Evolutionary conservation across 2,888 invertebrate species (phyloP).

Genomic region (Amphimallon solstitiale): DNA sequence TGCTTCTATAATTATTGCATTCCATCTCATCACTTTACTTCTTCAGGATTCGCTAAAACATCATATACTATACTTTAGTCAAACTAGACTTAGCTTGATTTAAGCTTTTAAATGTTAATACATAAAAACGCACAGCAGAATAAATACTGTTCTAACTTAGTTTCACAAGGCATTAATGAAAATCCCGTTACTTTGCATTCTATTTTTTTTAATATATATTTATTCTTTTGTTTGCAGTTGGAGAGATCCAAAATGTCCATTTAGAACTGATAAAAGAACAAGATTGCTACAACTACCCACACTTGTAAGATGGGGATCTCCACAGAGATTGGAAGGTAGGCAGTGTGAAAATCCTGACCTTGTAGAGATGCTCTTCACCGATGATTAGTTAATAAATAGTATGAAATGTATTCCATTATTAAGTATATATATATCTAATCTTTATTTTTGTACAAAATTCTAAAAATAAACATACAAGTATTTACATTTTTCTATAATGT

Average conservation of each 20-base stretch:
- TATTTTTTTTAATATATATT: neutral
- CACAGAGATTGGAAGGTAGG: constrained; percentile 81
- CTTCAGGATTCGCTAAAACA: too few relatives aligned
- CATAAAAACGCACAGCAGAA: too few relatives aligned
- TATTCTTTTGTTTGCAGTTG: constrained; percentile 70
- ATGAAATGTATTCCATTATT: too few relatives aligned
- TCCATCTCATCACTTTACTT: too few relatives aligned
- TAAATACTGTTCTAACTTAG: too few relatives aligned
- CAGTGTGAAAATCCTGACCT: constrained; percentile 79
- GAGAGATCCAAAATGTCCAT: constrained; percentile 84
- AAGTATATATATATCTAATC: too few relatives aligned
- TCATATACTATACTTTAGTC: too few relatives aligned
- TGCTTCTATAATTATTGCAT: too few relatives aligned
- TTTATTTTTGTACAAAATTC: too few relatives aligned
- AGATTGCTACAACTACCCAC: constrained; percentile 85
- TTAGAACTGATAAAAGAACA: constrained; percentile 78
- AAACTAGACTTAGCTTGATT: too few relatives aligned
- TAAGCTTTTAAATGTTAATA: too few relatives aligned
- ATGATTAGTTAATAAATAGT: too few relatives aligned
- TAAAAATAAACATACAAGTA: neutral
- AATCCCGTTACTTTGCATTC: neutral
- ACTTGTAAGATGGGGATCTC: constrained; percentile 79
- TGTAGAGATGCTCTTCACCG: constrained; percentile 80
- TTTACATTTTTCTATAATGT: neutral
- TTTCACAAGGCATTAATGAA: constrained; percentile 73